These are phyloP conservation scores for Hemichromis elongatus DNA, from an alignment of 2,113 vertebrate species.

Conservation along the genomic window DNA sequence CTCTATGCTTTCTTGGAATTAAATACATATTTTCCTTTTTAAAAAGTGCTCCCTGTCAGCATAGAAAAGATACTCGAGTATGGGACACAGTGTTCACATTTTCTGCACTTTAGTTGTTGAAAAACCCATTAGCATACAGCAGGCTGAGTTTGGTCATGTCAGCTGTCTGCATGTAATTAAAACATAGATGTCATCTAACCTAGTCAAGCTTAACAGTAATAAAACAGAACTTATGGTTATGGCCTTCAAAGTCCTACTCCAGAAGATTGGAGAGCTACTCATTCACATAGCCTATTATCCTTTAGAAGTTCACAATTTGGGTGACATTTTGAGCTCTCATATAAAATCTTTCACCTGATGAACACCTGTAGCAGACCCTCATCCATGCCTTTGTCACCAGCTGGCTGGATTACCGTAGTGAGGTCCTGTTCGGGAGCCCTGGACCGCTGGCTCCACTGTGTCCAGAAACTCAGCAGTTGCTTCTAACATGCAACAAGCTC, in stretches of 20 bases:
- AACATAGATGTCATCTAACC: background rate
- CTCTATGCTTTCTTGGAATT: background rate
- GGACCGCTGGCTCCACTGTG: background rate
- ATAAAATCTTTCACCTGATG: background rate
- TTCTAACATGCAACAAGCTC: background rate
- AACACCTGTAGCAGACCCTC: background rate
- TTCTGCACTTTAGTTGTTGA: background rate
- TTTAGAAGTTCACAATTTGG: background rate
- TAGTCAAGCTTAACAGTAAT: background rate
- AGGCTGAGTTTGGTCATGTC: background rate
- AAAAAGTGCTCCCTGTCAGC: background rate
- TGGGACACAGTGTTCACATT: background rate
- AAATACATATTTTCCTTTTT: background rate
- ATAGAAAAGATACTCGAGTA: background rate
- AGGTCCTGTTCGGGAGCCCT: background rate
- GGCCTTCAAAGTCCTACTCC: background rate
- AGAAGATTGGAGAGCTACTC: fast-evolving
- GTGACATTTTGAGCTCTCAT: background rate
- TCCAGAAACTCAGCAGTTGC: background rate
- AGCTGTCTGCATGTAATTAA: background rate
- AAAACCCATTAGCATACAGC: background rate
- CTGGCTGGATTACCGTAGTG: background rate
- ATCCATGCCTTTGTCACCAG: background rate
- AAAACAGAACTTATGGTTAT: background rate
- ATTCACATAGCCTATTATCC: background rate